Evolutionary conservation across 2,797 vertebrate genomes (phyloP), one percentile per base, ranked within the genome.

Genomic region (Paratrypauchen microcephalus): DNA sequence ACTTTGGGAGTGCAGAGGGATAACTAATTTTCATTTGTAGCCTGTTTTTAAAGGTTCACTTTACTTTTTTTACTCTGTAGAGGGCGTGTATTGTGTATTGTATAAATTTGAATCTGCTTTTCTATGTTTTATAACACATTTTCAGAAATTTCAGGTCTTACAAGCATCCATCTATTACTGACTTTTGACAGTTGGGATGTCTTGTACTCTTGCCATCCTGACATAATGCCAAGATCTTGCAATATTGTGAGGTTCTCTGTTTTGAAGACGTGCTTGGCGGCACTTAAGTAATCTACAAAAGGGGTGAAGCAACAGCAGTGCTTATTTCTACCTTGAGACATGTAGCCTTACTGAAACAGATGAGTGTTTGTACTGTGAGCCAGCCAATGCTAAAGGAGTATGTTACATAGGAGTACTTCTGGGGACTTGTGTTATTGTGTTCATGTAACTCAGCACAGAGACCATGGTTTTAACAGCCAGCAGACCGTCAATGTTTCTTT

Each of bases 391-490:
- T 88, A 90, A 88, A 91, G 88, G 89, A 92, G 86, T 87, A 85
- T 80, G 90, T 92, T 90, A 91, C 91, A 92, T 91, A 88, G 88
- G 90, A 92, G 86, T 86, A 77, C 84, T 82, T 76, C 57, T 45
- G 68, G 80, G 71, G 23, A 48, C 72, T 79, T 73, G 65, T 86
- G 71, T 78, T 87, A 75, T 83, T 90, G 88, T 86, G 80, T 90
- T 87, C 78, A 78, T 79, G 72, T 86, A 82, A 82, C 81, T 86
- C 84, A 85, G 88, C 90, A 90, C 88, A 88, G 86, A 91, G 87
- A 86, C 80, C 68, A 77, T 78, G 81, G 82, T 86, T 80, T 58
- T 72, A 74, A 76, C 69, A 47, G 74, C 74, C 79, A 82, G 71
- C 76, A 79, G 75, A 83, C 56, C 78, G 88, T 81, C 84, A 89